Evolutionary conservation across 1,140 invertebrate genomes (phyloP), one percentile per base, ranked within the genome.

Genomic region (Psix sp.): DNA sequence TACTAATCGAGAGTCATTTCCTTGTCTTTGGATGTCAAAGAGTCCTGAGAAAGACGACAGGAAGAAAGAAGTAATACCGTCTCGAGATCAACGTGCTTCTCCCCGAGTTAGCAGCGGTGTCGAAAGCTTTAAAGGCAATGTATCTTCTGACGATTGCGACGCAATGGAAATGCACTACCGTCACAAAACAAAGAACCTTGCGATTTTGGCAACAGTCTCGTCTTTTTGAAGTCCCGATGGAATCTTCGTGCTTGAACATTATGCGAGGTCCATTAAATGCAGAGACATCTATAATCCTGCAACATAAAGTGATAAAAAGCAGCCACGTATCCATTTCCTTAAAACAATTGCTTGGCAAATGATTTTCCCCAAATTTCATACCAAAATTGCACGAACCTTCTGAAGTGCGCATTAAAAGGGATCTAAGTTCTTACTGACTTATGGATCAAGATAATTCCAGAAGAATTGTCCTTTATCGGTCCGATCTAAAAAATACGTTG

Each of bases 1-100:
- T 71, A 65, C 56, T 76, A 76, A 76, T 76, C 66, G 73, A 66
- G 60, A 71, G 56, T 76, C 66, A 76, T 76, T 76, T 76, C 56
- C 66, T 71, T 67, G 66, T 67, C 73, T 76, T 66, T 67, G 52
- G 39, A 62, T 35, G 59, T 63, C 60, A 76, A 70, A 71, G 73
- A 63, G 26, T 71, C 42, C 54, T 46, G 49, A 43, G 73, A 76
- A 76, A 71, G 29, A 60, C 39, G 62, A 42, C 54, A 76, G 66
- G 66, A 76, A 71, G 66, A 66, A 76, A 59, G 65, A 56, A 66
- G 66, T 71, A 71, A 76, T 71, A 60, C 54, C 48, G 73, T 62
- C 66, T 76, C 62, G 40, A 70, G 66, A 75, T 71, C 60, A 63
- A 35, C 60, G 31, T 21, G 10, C 39, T 59, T 70, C 66, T 75